Evolutionary conservation across 2,888 invertebrate genomes (phyloP).

Genomic region (Steromphala cineraria): DNA sequence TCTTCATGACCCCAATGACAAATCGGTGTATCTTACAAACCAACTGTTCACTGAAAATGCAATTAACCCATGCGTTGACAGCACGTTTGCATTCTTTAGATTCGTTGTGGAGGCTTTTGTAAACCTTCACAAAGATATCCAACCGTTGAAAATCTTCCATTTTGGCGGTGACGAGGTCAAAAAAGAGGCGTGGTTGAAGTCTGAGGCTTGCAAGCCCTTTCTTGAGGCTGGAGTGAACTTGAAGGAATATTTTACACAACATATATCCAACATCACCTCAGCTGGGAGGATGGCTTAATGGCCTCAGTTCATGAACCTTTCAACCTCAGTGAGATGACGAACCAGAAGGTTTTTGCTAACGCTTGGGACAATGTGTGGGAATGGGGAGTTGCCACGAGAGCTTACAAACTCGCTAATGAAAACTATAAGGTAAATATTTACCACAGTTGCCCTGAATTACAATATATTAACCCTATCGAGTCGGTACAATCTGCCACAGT

Average conservation of each 20-base stretch:
- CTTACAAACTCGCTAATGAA: conserved; percentile 63
- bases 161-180: conserved; percentile 66
- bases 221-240: conserved; percentile 22
- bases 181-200: conserved; percentile 49
- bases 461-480: too few relatives aligned
- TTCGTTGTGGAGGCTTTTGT: conserved; percentile 14
- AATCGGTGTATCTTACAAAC: conserved; percentile 26
- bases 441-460: too few relatives aligned
- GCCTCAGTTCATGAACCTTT: conserved; percentile 26
- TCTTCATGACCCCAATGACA: conserved; percentile 37
- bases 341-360: conserved; percentile 53
- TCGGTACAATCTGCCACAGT: too few relatives aligned
- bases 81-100: conserved; percentile 45
- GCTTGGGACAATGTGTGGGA: conserved; percentile 68
- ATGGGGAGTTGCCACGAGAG: conserved; percentile 48
- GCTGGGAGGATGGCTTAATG: conserved; percentile 60
- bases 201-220: conserved; percentile 36
- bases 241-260: conserved; percentile 31
- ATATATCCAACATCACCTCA: conserved; percentile 30
- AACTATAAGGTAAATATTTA: conserved; percentile 65
- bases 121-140: conserved; percentile 38
- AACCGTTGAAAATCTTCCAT: conserved; percentile 63
- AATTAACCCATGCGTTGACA: conserved; percentile 51
- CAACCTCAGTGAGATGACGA: conserved; percentile 32
- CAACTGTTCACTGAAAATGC: conserved; percentile 46